Evolutionary conservation across 1,140 invertebrate genomes (phyloP).

Genomic region (Apis dorsata): DNA sequence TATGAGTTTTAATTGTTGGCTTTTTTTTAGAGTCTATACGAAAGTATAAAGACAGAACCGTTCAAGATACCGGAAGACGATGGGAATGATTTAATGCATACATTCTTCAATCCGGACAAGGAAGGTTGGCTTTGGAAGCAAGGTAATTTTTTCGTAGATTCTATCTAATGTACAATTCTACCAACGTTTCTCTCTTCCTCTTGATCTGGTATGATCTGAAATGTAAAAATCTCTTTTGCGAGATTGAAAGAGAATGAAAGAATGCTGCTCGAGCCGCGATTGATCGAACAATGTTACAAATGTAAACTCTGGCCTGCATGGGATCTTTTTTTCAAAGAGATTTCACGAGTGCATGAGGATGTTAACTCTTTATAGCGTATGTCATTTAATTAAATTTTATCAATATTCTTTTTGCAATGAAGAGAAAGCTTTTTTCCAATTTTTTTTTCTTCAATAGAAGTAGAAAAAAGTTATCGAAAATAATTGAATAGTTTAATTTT

Average conservation of each 20-base stretch:
- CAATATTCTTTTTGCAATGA: neutral
- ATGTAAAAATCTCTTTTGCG: slow-evolving; percentile 13
- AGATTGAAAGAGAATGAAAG: slow-evolving; percentile 14
- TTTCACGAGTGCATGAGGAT: slow-evolving; percentile 18
- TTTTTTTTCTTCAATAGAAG: neutral
- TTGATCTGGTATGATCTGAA: slow-evolving; percentile 26
- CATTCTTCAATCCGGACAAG: slow-evolving; percentile 99
- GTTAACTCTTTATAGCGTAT: slow-evolving; percentile 33
- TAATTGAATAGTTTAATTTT: neutral
- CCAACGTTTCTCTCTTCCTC: slow-evolving; percentile 12
- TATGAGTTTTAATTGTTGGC: no score
- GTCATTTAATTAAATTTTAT: neutral
- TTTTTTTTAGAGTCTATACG: slow-evolving; percentile 91
- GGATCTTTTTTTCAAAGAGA: neutral
- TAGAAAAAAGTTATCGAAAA: neutral
- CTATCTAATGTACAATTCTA: neutral
- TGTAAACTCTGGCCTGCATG: neutral
- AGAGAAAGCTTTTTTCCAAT: neutral
- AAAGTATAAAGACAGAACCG: slow-evolving; percentile 99
- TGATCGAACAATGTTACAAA: slow-evolving; percentile 16
- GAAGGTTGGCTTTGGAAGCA: slow-evolving; percentile 99
- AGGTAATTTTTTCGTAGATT: slow-evolving; percentile 81
- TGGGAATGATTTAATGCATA: slow-evolving; percentile 99
- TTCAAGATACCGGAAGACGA: slow-evolving; percentile 99
- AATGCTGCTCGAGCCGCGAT: neutral